Conservation (phyloP, 2,888 invertebrate genomes). For the Hedychridium roseum region DNA sequence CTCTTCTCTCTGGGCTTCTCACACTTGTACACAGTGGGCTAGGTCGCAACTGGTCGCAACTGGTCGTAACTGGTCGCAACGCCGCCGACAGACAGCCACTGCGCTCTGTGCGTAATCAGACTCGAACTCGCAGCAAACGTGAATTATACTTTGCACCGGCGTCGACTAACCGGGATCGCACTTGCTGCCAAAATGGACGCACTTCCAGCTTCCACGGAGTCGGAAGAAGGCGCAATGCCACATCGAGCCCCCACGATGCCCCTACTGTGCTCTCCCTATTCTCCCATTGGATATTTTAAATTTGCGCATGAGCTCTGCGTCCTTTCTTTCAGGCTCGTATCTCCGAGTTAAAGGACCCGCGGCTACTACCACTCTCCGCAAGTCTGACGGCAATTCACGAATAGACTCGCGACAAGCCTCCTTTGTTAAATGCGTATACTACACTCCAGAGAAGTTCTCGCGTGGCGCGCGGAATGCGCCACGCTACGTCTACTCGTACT, state of each 20-base stretch:
- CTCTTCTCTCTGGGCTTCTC: slow-evolving; percentile 27
- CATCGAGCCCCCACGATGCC: slow-evolving; percentile 35
- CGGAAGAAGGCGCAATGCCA: slow-evolving; percentile 40
- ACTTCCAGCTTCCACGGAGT: slow-evolving; percentile 23
- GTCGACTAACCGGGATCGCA: slow-evolving; percentile 58
- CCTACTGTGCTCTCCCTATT: slow-evolving; percentile 15
- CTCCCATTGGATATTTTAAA: slow-evolving; percentile 44
- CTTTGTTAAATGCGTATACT: neutral
- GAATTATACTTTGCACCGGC: slow-evolving; percentile 55
- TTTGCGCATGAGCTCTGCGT: slow-evolving; percentile 26
- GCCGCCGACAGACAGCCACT: slow-evolving; percentile 55
- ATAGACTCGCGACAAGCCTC: neutral
- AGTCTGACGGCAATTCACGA: neutral
- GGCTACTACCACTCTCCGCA: neutral
- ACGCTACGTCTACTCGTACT: neutral
- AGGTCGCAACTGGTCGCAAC: too few relatives aligned
- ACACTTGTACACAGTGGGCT: too few relatives aligned
- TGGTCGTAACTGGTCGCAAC: too few relatives aligned
- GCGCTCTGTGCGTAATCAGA: slow-evolving; percentile 25
- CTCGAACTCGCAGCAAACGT: slow-evolving; percentile 46
- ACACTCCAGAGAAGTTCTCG: neutral
- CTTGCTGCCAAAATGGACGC: slow-evolving; percentile 55
- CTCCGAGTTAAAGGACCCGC: neutral
- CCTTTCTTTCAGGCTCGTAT: slow-evolving; percentile 6
- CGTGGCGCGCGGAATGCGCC: neutral